Evolutionary conservation across 2,113 vertebrate genomes (phyloP).

Genomic region (Ageneiosus marmoratus): DNA sequence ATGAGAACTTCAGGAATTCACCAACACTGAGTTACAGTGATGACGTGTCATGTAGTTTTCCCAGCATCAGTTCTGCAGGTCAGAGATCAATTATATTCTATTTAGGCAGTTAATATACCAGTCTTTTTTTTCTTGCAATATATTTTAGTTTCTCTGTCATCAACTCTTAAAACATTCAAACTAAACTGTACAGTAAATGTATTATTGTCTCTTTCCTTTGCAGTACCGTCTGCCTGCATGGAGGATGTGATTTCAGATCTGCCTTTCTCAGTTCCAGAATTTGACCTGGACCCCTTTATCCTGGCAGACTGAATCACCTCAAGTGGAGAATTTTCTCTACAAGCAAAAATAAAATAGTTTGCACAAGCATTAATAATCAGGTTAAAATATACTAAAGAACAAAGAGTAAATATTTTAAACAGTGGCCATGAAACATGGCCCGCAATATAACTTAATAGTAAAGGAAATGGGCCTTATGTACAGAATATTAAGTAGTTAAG

Average conservation of each 20-base stretch:
- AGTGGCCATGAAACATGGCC: background rate
- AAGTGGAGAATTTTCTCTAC: background rate
- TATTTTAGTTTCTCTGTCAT: background rate
- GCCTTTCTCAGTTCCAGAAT: slow-evolving; percentile 44
- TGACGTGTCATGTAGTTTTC: slow-evolving; percentile 16
- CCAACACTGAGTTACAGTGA: slow-evolving; percentile 28
- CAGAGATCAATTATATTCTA: background rate
- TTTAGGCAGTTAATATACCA: background rate
- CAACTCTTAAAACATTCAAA: background rate
- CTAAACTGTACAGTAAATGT: background rate
- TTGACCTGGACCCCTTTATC: slow-evolving; percentile 49
- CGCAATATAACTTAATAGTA: background rate
- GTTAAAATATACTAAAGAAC: background rate
- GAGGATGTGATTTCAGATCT: slow-evolving; percentile 47
- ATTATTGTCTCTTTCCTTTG: background rate
- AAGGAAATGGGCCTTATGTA: slow-evolving; percentile 20
- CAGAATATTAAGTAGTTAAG: background rate
- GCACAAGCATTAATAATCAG: background rate
- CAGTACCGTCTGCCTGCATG: slow-evolving; percentile 44
- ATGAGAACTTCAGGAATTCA: background rate
- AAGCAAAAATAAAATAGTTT: slow-evolving; percentile 4
- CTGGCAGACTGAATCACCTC: slow-evolving; percentile 35
- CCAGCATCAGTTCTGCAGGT: slow-evolving; percentile 36
- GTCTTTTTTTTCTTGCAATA: background rate
- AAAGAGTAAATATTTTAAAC: slow-evolving; percentile 7